A percentile compares a stretch with the other conserved stretches of the same genome.
Evolutionary conservation across 2,113 vertebrate species (phyloP).

Genomic region (Xenopus borealis): DNA sequence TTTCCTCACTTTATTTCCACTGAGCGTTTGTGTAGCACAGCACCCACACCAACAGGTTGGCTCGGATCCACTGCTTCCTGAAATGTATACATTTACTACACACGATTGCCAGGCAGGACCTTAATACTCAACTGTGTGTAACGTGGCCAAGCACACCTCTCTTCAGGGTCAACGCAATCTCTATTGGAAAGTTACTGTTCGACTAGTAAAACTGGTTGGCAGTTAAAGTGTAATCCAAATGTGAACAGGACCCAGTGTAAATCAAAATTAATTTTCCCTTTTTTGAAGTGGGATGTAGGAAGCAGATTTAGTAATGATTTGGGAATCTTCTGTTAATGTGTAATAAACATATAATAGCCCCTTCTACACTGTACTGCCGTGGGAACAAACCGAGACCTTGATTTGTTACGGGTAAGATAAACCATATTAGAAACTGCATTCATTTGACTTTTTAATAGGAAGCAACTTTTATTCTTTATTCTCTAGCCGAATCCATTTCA

Average conservation of each 20-base stretch:
- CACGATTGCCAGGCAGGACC: not conserved
- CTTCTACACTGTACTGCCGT: no score
- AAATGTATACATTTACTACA: not conserved
- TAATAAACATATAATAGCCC: no score
- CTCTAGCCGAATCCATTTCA: no score
- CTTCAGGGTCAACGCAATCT: not conserved
- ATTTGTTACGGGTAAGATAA: no score
- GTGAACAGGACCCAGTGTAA: not conserved
- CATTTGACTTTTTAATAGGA: no score
- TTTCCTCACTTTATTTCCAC: not conserved
- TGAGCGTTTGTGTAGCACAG: not conserved
- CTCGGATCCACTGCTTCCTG: not conserved
- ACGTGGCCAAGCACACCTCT: not conserved
- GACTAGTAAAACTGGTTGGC: conserved; percentile 13
- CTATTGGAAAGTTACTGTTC: conserved; percentile 26
- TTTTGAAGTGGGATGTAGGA: no score
- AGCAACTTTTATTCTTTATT: no score
- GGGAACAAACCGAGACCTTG: no score
- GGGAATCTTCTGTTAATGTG: no score
- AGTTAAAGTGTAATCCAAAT: conserved; percentile 24
- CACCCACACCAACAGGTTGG: not conserved
- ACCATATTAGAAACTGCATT: no score
- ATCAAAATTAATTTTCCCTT: not conserved
- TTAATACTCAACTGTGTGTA: conserved; percentile 8
- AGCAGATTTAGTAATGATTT: no score